Evolutionary conservation across 2,113 vertebrate species (phyloP), one percentile per base, ranked within the genome.

Genomic region (Chascanopsetta lugubris): DNA sequence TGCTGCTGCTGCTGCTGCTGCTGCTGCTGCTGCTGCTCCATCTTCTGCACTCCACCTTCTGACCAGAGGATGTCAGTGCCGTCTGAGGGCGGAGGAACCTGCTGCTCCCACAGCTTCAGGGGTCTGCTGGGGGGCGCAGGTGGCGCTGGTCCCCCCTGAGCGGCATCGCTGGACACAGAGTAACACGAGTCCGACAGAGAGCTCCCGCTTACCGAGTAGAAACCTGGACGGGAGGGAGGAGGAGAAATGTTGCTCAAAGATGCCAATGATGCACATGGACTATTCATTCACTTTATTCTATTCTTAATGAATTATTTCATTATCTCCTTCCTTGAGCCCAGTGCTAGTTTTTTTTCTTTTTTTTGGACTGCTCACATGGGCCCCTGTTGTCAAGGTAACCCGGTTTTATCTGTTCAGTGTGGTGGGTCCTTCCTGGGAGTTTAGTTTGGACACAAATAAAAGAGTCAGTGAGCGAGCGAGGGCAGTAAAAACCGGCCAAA

Each of bases 191-290:
- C 92, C 0, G 93, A 94, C 27, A 94, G 83, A 40, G 93, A 94
- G 80, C 93, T 93, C 25, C 92, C 93, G n/a, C 92, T 94, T 50
- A 94, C 93, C 1, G 93, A 94, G 40, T 93, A 94, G 80, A 94
- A 94, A 32, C 93, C 93, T 94, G 69, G 0, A 55, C 8, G 64
- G 58, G 29, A 67, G 9, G 53, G 21, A 61, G 40, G 30, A 38
- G n/a, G n/a, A n/a, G n/a, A n/a, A n/a, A n/a, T n/a, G n/a, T n/a
- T n/a, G n/a, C n/a, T n/a, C n/a, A n/a, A n/a, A n/a, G n/a, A n/a
- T n/a, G n/a, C n/a, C n/a, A n/a, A n/a, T n/a, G n/a, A n/a, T n/a
- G n/a, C n/a, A 38, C 29, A 30, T 30, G 29, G 4, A 8, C 29
- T 30, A 30, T 30, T 30, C 4, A 30, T 30, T 30, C 6, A 54